Conservation (phyloP, 2,797 vertebrate species). For the Protonibea diacanthus region DNA sequence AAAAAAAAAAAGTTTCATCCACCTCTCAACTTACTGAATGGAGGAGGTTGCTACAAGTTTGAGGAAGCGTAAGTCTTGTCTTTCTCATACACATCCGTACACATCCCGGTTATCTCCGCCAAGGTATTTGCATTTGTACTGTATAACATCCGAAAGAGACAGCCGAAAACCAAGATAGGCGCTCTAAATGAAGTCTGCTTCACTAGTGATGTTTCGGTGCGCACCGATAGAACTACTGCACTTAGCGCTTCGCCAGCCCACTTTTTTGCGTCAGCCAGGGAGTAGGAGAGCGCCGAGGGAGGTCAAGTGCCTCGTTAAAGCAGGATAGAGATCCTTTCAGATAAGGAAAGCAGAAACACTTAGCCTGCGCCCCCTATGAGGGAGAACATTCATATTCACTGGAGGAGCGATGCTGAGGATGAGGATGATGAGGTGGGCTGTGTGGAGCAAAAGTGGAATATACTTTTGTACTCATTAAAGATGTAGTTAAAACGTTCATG, state of each 20-base stretch:
- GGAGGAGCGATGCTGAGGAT: conserved; percentile 37
- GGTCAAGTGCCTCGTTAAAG: conserved; percentile 81
- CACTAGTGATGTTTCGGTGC: conserved; percentile 77
- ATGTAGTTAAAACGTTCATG: background rate
- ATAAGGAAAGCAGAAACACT: conserved; percentile 71
- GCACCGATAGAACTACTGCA: conserved; percentile 81
- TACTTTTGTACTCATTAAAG: background rate
- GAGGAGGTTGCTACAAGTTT: conserved; percentile 56
- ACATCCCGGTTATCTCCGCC: conserved; percentile 64
- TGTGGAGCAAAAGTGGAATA: background rate
- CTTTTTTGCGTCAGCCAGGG: conserved; percentile 84
- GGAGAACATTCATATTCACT: conserved; percentile 12
- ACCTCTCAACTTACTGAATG: conserved; percentile 64
- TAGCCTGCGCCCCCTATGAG: conserved; percentile 60
- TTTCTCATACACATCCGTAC: conserved; percentile 58
- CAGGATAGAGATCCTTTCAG: conserved; percentile 76
- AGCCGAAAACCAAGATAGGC: conserved; percentile 41
- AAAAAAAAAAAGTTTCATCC: conserved; percentile 65
- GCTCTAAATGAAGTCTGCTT: conserved; percentile 71
- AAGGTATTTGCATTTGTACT: conserved; percentile 43
- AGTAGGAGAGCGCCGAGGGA: conserved; percentile 72
- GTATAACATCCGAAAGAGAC: conserved; percentile 68
- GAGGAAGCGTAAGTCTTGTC: conserved; percentile 48
- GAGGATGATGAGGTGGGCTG: conserved; percentile 22
- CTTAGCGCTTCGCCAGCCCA: conserved; percentile 86